A percentile compares a stretch with the other conserved stretches of the same genome.
phyloP scores from a whole-genome alignment of 2,113 vertebrate genomes.

The Nibea coibor region DNA sequence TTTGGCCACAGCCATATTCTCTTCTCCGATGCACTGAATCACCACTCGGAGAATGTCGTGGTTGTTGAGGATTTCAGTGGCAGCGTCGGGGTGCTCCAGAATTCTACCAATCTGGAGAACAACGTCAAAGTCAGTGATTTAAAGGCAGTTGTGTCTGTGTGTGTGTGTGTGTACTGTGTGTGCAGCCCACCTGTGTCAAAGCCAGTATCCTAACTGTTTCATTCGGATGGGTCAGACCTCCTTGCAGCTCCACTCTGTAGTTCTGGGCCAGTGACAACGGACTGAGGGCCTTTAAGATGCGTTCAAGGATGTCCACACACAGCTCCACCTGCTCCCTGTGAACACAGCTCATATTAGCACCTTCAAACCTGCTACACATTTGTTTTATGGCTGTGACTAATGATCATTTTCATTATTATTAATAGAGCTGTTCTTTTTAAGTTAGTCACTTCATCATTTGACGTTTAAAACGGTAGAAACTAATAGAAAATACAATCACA shows the following conservation, averaged over 20 bases:
- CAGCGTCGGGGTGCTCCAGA: slow-evolving; percentile 85
- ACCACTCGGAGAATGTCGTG: slow-evolving; percentile 86
- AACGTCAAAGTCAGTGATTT: neutral
- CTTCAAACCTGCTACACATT: neutral
- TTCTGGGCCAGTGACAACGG: slow-evolving; percentile 86
- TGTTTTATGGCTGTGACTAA: neutral
- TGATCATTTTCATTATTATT: neutral
- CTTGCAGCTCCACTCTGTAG: slow-evolving; percentile 87
- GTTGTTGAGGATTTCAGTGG: slow-evolving; percentile 87
- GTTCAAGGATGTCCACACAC: slow-evolving; percentile 91
- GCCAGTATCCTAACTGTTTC: slow-evolving; percentile 90
- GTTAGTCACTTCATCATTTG: neutral
- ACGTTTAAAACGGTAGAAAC: neutral
- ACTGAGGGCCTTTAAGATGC: slow-evolving; percentile 89
- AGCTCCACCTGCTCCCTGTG: slow-evolving; percentile 89
- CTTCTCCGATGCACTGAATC: slow-evolving; percentile 88
- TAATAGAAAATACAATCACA: neutral
- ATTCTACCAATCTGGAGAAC: slow-evolving; percentile 88
- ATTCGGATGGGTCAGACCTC: slow-evolving; percentile 88
- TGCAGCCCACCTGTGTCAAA: slow-evolving; percentile 87
- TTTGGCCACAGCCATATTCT: slow-evolving; percentile 93
- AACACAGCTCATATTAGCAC: slow-evolving; percentile 27
- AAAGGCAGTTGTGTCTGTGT: neutral
- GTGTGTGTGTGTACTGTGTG: neutral
- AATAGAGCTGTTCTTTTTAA: no score